phyloP scores from a whole-genome alignment of 2,113 vertebrate genomes.

The Acrocephalus arundinaceus region DNA sequence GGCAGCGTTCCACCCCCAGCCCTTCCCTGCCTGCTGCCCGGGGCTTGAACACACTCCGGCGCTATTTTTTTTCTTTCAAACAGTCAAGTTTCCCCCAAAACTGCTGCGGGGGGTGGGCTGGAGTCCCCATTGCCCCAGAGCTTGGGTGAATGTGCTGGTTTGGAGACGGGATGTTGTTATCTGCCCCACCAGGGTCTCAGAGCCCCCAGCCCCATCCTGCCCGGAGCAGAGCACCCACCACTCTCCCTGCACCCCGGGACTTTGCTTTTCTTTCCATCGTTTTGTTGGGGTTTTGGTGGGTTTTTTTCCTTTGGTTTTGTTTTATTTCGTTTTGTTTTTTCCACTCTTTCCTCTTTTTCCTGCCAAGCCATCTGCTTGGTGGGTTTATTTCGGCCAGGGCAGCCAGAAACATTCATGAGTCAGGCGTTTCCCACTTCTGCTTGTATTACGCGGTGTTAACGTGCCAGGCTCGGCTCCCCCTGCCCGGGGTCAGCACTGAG shows the following conservation, averaged over 20 bases:
- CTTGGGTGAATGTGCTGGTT: background rate
- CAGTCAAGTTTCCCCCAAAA: background rate
- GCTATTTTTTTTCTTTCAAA: background rate
- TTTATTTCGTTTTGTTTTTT: background rate
- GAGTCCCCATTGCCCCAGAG: fast-evolving
- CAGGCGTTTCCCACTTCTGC: constrained; percentile 59
- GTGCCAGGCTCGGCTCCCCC: background rate
- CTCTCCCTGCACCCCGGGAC: fast-evolving
- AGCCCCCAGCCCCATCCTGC: background rate
- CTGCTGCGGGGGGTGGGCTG: fast-evolving
- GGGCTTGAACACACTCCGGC: background rate
- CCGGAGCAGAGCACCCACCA: background rate
- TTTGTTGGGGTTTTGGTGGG: background rate
- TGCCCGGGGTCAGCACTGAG: background rate
- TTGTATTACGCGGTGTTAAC: background rate
- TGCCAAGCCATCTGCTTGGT: constrained; percentile 28
- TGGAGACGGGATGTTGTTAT: background rate
- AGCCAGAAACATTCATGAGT: constrained; percentile 38
- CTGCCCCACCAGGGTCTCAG: background rate
- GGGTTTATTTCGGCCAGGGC: constrained; percentile 1
- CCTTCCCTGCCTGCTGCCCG: background rate
- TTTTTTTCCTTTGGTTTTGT: background rate
- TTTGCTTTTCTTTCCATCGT: background rate
- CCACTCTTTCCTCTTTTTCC: constrained; percentile 4
- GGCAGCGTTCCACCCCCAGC: background rate